A percentile compares a stretch with the other conserved stretches of the same genome.
Conservation (phyloP, 2,113 vertebrate species). For the Tupaia tana region DNA sequence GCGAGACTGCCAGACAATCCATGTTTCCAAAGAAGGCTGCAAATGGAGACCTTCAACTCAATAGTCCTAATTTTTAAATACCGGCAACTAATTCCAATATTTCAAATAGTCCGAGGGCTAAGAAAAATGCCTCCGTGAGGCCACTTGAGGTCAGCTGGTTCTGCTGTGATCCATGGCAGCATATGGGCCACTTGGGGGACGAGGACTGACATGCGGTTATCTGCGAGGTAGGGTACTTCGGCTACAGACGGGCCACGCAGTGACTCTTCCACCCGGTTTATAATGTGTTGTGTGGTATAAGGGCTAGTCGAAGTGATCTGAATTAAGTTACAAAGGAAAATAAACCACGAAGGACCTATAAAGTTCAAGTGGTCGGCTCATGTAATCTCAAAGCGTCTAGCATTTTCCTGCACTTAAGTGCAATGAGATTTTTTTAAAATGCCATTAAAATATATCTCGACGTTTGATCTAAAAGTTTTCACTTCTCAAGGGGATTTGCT, state of each 20-base stretch:
- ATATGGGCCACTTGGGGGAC: rapidly evolving
- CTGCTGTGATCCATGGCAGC: background rate
- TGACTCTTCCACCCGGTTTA: background rate
- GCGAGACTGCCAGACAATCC: background rate
- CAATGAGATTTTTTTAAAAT: background rate
- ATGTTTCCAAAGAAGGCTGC: background rate
- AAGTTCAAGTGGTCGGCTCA: background rate
- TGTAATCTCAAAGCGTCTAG: background rate
- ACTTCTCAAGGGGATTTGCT: slow-evolving; percentile 54
- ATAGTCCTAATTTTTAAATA: background rate
- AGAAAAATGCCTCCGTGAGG: background rate
- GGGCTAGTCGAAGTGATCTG: background rate
- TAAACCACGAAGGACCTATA: background rate
- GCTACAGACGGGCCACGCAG: background rate
- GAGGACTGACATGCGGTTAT: background rate
- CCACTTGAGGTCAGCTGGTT: background rate
- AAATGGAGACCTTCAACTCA: background rate
- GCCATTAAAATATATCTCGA: slow-evolving; percentile 26
- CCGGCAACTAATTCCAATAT: background rate
- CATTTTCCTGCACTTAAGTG: background rate
- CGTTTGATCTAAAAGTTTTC: slow-evolving; percentile 52
- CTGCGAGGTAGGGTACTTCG: rapidly evolving
- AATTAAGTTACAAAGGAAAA: background rate
- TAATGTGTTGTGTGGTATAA: background rate
- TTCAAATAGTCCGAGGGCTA: background rate